A percentile compares a stretch with the other conserved stretches of the same genome.
Evolutionary conservation across 2,888 invertebrate species (phyloP).

Genomic region (Diarsia rubi): DNA sequence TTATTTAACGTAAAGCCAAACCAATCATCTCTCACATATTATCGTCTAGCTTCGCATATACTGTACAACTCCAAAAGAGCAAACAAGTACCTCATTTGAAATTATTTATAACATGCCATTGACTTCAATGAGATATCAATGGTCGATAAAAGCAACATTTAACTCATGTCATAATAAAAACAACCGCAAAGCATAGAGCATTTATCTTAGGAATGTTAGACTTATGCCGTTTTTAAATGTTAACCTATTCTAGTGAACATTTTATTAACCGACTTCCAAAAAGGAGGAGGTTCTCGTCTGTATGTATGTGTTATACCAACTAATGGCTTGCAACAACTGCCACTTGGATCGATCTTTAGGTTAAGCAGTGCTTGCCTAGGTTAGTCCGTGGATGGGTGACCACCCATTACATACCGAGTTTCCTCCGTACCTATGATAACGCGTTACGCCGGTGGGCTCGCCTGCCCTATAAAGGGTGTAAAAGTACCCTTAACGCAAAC

Average conservation of each 20-base stretch:
- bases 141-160: constrained; percentile 65
- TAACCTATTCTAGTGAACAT: constrained; percentile 26
- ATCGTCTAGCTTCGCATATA: constrained; percentile 35
- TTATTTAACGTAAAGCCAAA: not conserved
- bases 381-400: too few relatives aligned
- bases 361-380: too few relatives aligned
- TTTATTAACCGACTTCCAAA: too few relatives aligned
- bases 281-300: too few relatives aligned
- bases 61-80: constrained; percentile 26
- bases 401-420: too few relatives aligned
- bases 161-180: constrained; percentile 54
- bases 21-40: not conserved
- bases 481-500: too few relatives aligned
- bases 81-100: constrained; percentile 62
- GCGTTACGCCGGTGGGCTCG: too few relatives aligned
- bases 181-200: constrained; percentile 42
- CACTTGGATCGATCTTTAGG: too few relatives aligned
- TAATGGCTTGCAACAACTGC: too few relatives aligned
- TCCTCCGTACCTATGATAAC: too few relatives aligned
- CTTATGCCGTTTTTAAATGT: constrained; percentile 28
- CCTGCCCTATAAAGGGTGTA: too few relatives aligned
- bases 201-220: constrained; percentile 34
- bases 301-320: too few relatives aligned
- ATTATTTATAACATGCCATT: constrained; percentile 69
- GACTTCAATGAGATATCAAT: constrained; percentile 70